These are phyloP conservation scores for Eleginops maclovinus DNA, from an alignment of 2,113 vertebrate species.

Conservation along the genomic window DNA sequence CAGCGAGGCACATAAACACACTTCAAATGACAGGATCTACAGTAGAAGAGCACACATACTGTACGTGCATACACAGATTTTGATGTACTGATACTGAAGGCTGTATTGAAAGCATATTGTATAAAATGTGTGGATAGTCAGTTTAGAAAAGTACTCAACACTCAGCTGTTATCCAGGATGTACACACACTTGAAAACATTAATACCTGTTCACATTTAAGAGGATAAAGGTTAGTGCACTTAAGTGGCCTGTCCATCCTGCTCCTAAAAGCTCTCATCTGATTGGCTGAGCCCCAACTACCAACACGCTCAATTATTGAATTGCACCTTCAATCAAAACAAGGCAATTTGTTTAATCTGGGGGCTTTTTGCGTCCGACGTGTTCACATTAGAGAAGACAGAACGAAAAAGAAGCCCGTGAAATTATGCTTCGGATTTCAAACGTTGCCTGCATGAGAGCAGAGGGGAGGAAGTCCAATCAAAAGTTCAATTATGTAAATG, in stretches of 20 bases:
- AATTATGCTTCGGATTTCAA: constrained; percentile 77
- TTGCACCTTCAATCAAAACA: constrained; percentile 76
- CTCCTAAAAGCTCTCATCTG: constrained; percentile 37
- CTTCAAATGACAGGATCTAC: constrained; percentile 33
- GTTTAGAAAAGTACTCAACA: not conserved
- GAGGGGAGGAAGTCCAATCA: constrained; percentile 79
- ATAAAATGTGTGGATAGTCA: not conserved
- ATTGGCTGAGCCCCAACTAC: constrained; percentile 54
- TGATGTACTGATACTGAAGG: not conserved
- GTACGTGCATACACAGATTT: too few species aligned
- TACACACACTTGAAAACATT: constrained; percentile 33
- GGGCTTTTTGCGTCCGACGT: constrained; percentile 41
- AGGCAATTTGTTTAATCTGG: constrained; percentile 77
- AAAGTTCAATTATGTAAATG: constrained; percentile 87
- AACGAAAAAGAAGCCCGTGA: constrained; percentile 59
- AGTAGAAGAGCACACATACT: constrained; percentile 24
- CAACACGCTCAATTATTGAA: constrained; percentile 71
- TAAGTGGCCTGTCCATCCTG: constrained; percentile 50
- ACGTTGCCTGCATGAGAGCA: constrained; percentile 56
- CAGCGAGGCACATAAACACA: not conserved
- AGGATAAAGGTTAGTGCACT: constrained; percentile 50
- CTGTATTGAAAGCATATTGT: not conserved
- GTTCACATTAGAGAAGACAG: constrained; percentile 50
- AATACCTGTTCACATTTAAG: constrained; percentile 64
- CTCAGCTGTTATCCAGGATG: constrained; percentile 8